Conservation (phyloP, 1,140 invertebrate genomes). For the Charaxes varanes region DNA sequence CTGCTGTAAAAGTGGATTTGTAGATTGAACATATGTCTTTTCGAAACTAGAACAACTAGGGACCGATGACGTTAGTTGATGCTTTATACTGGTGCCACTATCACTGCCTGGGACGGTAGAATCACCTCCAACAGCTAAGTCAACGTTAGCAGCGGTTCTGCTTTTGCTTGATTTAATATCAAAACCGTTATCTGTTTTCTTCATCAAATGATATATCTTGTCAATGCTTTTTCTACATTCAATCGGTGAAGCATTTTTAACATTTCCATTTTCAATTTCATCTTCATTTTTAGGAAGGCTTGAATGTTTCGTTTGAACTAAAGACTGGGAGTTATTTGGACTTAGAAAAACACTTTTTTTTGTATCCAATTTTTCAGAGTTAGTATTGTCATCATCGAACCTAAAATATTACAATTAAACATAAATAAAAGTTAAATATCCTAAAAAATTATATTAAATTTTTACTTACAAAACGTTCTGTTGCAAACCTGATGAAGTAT, state of each 20-base stretch:
- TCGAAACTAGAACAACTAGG: constrained; percentile 43
- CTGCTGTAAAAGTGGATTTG: constrained; percentile 5
- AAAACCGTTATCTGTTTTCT: constrained; percentile 27
- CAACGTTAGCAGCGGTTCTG: constrained; percentile 7
- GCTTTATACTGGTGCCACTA: constrained; percentile 51
- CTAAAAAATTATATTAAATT: neutral
- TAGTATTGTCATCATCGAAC: constrained; percentile 6
- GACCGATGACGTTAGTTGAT: constrained; percentile 36
- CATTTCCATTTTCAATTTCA: neutral
- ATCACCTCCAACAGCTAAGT: constrained; percentile 11
- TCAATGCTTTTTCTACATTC: constrained; percentile 56
- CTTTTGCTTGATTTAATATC: constrained; percentile 16
- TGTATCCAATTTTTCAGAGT: constrained; percentile 4
- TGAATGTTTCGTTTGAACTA: constrained; percentile 27
- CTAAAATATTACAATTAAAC: constrained; percentile 2
- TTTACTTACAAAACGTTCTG: constrained; percentile 14
- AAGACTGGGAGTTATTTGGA: constrained; percentile 11
- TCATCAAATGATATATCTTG: constrained; percentile 57
- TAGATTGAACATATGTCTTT: constrained; percentile 14
- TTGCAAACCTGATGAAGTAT: constrained; percentile 15
- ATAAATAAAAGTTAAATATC: neutral
- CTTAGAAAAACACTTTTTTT: constrained; percentile 2
- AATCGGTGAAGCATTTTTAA: constrained; percentile 23
- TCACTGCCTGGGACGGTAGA: constrained; percentile 32
- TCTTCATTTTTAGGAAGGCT: constrained; percentile 23